phyloP scores from a whole-genome alignment of 2,888 invertebrate species.

The Sympetrum striolatum region DNA sequence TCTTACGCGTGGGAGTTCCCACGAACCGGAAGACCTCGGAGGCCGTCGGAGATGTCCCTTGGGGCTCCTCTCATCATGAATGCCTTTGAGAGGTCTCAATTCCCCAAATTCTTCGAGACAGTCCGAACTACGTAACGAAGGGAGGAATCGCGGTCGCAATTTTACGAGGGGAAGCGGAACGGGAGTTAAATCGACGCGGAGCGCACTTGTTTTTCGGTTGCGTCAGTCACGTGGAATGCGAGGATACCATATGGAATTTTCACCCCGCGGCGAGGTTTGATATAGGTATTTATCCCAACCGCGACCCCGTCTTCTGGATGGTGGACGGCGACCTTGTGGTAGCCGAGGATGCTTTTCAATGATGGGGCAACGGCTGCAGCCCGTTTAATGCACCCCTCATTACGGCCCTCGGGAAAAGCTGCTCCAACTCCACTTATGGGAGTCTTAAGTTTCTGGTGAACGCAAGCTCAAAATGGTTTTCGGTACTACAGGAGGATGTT shows the following conservation, averaged over 20 bases:
- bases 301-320: no score
- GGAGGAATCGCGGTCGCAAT: background rate
- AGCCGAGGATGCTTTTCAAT: no score
- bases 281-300: no score
- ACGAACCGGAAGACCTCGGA: background rate
- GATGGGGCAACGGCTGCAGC: no score
- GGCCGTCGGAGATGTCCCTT: background rate
- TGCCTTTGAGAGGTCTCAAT: background rate
- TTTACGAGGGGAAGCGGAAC: background rate
- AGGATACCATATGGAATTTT: background rate
- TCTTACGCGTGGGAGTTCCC: background rate
- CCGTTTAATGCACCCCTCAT: no score
- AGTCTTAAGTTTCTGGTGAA: no score
- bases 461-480: no score
- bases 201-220: background rate
- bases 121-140: background rate
- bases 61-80: background rate
- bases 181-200: background rate
- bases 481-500: no score
- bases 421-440: no score
- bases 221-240: background rate
- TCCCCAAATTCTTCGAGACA: background rate
- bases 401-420: no score
- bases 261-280: background rate
- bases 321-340: no score